Evolutionary conservation across 2,113 vertebrate species (phyloP).

Genomic region (Brachyhypopomus occidentalis): DNA sequence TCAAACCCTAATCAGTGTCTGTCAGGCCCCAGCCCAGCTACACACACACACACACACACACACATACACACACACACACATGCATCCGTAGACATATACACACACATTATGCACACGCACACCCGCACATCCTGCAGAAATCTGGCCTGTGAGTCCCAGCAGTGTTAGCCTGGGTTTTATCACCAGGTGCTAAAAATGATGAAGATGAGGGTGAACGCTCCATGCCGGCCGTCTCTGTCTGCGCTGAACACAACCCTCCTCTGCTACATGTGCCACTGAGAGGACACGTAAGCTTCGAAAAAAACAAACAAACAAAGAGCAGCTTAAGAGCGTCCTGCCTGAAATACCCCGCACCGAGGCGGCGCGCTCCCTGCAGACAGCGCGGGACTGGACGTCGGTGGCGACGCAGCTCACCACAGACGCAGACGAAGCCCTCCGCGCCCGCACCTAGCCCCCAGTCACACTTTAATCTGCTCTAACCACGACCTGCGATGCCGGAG

Average conservation of each 20-base stretch:
- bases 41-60: constrained; percentile 28
- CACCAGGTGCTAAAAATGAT: too few relatives aligned
- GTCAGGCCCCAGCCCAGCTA: constrained; percentile 34
- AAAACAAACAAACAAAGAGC: neutral
- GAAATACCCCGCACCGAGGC: too few relatives aligned
- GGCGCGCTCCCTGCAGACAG: too few relatives aligned
- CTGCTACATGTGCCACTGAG: neutral
- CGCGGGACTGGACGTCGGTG: neutral
- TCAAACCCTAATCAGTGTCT: constrained; percentile 51
- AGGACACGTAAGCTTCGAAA: neutral
- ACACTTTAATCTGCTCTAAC: constrained; percentile 12
- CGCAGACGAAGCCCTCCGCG: neutral
- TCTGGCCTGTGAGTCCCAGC: too few relatives aligned
- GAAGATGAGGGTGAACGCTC: too few relatives aligned
- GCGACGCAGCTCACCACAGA: constrained; percentile 58
- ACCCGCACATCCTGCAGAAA: too few relatives aligned
- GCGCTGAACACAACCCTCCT: neutral
- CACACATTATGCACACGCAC: too few relatives aligned
- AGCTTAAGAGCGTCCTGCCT: constrained; percentile 38
- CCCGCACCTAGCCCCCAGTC: constrained; percentile 19
- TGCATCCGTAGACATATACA: too few relatives aligned
- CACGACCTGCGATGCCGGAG: neutral
- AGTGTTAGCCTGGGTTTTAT: too few relatives aligned
- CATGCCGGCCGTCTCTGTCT: too few relatives aligned
- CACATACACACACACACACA: too few relatives aligned